Percentiles rank a stretch among this genome's conserved stretches.
These are phyloP conservation scores for Sphaerophoria taeniata DNA, from an alignment of 2,888 invertebrate genomes.

Conservation along the genomic window DNA sequence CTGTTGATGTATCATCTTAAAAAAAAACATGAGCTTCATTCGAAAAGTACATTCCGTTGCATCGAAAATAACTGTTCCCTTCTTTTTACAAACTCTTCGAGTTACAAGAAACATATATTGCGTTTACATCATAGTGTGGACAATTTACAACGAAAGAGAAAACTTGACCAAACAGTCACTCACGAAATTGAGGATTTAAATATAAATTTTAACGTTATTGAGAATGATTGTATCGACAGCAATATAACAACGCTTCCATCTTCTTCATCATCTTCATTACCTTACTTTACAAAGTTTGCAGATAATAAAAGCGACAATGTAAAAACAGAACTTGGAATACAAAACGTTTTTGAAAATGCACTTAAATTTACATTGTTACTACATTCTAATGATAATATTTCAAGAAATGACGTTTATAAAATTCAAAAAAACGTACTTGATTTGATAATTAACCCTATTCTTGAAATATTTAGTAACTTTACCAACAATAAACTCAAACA, in stretches of 20 bases:
- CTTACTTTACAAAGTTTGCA: constrained; percentile 1
- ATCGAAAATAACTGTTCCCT: not conserved
- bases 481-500: not conserved
- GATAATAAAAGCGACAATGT: not conserved
- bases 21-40: not conserved
- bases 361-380: constrained; percentile 15
- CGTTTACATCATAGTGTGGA: not conserved
- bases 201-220: too few relatives aligned
- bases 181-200: not conserved
- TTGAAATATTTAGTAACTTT: not conserved
- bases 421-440: constrained; percentile 35
- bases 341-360: constrained; percentile 1
- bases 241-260: too few relatives aligned
- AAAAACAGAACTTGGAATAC: not conserved
- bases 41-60: constrained; percentile 14
- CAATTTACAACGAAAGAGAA: not conserved
- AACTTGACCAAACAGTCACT: not conserved
- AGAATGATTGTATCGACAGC: too few relatives aligned
- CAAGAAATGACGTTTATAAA: constrained; percentile 63
- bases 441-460: not conserved
- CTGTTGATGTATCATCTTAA: constrained; percentile 8
- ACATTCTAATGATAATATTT: constrained; percentile 56
- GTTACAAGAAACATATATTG: not conserved
- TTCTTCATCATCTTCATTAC: too few relatives aligned
- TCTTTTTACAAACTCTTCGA: not conserved